A percentile compares a stretch with the other conserved stretches of the same genome.
Evolutionary conservation across 2,888 invertebrate species (phyloP).

Genomic region (Zeuzera pyrina): DNA sequence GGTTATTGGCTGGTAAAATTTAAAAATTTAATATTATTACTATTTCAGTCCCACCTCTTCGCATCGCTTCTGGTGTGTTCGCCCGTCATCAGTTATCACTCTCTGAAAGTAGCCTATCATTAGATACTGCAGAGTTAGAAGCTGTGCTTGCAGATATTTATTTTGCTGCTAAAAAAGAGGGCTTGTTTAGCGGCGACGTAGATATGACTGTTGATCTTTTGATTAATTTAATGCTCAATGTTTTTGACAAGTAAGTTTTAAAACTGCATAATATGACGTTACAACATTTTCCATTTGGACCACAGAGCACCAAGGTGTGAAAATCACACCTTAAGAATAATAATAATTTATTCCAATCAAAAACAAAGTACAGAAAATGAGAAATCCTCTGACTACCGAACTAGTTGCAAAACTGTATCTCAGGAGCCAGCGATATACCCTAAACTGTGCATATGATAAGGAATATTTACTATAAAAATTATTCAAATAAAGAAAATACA

Average conservation of each 20-base stretch:
- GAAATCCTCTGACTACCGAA: too few relatives aligned
- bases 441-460: too few relatives aligned
- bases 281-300: too few relatives aligned
- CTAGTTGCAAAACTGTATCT: too few relatives aligned
- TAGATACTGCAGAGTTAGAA: constrained; percentile 80
- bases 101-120: constrained; percentile 77
- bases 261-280: too few relatives aligned
- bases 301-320: too few relatives aligned
- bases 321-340: too few relatives aligned
- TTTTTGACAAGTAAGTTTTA: constrained; percentile 75
- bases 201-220: constrained; percentile 76
- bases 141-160: constrained; percentile 82
- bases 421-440: too few relatives aligned
- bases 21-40: not conserved
- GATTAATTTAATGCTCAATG: constrained; percentile 77
- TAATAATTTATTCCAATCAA: too few relatives aligned
- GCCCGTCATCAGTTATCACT: constrained; percentile 79
- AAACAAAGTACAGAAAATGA: too few relatives aligned
- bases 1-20: not conserved
- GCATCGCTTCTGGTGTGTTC: constrained; percentile 79
- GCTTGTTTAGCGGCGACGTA: constrained; percentile 73
- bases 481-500: too few relatives aligned
- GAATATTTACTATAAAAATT: too few relatives aligned
- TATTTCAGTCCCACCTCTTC: constrained; percentile 54
- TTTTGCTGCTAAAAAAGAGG: constrained; percentile 80